Evolutionary conservation across 2,888 invertebrate species (phyloP).

Genomic region (Aphidoletes aphidimyza): DNA sequence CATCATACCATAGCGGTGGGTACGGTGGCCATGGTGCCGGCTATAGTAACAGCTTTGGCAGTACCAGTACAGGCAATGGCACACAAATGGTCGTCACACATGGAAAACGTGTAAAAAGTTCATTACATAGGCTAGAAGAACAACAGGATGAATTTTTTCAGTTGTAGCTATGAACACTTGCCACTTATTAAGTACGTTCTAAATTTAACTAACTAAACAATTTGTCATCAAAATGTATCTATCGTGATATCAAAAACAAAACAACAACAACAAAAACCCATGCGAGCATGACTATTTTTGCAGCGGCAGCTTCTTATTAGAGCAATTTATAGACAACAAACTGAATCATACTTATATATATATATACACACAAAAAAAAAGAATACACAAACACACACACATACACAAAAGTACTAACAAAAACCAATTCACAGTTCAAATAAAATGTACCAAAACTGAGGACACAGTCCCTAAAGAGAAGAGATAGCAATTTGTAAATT

Average conservation of each 20-base stretch:
- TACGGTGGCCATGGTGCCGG: no score
- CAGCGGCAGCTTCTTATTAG: no score
- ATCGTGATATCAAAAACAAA: neutral
- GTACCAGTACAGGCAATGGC: conserved; percentile 68
- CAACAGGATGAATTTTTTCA: conserved; percentile 91
- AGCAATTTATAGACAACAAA: no score
- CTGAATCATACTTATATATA: no score
- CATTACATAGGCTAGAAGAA: conserved; percentile 82
- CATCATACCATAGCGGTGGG: conserved; percentile 62
- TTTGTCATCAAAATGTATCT: neutral
- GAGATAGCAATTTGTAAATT: neutral
- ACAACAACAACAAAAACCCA: neutral
- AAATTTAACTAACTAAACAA: neutral
- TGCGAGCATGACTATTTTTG: no score
- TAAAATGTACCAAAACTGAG: conserved; percentile 14
- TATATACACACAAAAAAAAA: no score
- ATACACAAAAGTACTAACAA: neutral
- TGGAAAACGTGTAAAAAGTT: conserved; percentile 81
- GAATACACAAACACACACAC: no score
- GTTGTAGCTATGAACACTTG: conserved; percentile 72
- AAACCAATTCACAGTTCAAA: conserved; percentile 4
- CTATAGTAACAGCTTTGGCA: conserved; percentile 57
- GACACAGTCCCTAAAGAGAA: no score
- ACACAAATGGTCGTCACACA: conserved; percentile 73
- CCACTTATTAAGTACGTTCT: neutral